Evolutionary conservation across 2,113 vertebrate genomes (phyloP).

Genomic region (Prunella fulvescens): DNA sequence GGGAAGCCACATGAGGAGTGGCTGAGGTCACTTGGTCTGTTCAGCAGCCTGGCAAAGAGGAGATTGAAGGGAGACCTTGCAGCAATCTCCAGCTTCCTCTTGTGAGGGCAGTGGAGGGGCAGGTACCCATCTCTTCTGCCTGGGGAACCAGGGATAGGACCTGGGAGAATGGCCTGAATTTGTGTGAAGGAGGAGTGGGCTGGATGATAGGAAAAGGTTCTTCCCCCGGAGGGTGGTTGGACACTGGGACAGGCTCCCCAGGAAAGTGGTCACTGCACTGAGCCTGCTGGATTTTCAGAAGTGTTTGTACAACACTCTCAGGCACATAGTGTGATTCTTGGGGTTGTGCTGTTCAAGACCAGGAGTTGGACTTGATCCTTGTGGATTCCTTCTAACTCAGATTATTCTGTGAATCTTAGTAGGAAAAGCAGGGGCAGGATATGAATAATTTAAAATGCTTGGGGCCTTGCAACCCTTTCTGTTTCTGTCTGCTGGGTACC

Average conservation of each 20-base stretch:
- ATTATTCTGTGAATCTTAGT: not conserved
- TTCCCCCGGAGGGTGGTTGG: rapidly evolving
- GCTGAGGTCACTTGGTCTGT: not conserved
- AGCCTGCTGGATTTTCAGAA: not conserved
- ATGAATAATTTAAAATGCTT: rapidly evolving
- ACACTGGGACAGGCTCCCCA: not conserved
- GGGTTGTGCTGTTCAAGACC: not conserved
- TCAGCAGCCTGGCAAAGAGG: not conserved
- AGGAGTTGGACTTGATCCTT: not conserved
- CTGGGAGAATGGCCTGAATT: not conserved
- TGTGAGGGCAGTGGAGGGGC: not conserved
- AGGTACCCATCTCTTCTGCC: not conserved
- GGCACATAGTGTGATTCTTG: not conserved
- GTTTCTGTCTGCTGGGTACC: not conserved
- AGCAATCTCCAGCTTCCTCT: not conserved
- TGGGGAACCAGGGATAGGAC: not conserved
- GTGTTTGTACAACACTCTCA: not conserved
- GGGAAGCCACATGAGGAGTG: not conserved
- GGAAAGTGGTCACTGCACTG: rapidly evolving
- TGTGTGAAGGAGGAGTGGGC: not conserved
- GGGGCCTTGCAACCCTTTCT: not conserved
- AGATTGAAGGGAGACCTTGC: not conserved
- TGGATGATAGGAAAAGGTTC: not conserved
- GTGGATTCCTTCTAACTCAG: not conserved
- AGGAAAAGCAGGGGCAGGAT: not conserved